phyloP scores from a whole-genome alignment of 2,113 vertebrate species.

The Grus americana region DNA sequence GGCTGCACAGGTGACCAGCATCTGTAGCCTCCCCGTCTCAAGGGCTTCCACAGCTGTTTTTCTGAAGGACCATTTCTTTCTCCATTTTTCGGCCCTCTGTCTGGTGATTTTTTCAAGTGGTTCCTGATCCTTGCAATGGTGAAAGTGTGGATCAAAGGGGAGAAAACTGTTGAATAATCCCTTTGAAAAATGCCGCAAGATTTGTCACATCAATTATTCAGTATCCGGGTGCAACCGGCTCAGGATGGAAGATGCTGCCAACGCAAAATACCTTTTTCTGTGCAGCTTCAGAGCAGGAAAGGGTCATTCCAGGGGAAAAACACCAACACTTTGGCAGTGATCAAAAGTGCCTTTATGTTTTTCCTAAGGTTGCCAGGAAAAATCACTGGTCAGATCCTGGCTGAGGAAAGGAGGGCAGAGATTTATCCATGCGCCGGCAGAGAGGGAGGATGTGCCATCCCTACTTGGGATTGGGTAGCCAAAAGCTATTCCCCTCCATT shows the following conservation, averaged over 20 bases:
- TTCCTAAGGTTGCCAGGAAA: neutral
- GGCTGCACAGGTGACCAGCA: neutral
- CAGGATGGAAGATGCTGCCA: neutral
- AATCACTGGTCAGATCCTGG: rapidly evolving
- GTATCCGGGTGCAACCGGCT: neutral
- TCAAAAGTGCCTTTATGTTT: neutral
- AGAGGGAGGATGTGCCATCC: neutral
- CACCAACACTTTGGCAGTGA: neutral
- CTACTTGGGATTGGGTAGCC: too few relatives aligned
- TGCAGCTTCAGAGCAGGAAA: neutral
- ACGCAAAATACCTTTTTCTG: neutral
- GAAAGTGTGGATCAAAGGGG: neutral
- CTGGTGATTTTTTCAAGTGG: neutral
- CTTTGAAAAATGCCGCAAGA: neutral
- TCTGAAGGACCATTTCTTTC: neutral
- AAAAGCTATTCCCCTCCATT: neutral
- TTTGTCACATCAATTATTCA: neutral
- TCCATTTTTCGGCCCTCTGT: neutral
- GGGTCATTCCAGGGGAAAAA: neutral
- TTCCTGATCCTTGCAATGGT: neutral
- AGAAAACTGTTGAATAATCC: neutral
- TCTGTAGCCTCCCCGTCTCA: neutral
- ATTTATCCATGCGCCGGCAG: rapidly evolving
- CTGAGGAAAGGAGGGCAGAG: neutral
- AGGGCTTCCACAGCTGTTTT: neutral